Base-by-base conservation (phyloP, 2,797 vertebrate genomes). In the Eidolon dupreanum region DNA sequence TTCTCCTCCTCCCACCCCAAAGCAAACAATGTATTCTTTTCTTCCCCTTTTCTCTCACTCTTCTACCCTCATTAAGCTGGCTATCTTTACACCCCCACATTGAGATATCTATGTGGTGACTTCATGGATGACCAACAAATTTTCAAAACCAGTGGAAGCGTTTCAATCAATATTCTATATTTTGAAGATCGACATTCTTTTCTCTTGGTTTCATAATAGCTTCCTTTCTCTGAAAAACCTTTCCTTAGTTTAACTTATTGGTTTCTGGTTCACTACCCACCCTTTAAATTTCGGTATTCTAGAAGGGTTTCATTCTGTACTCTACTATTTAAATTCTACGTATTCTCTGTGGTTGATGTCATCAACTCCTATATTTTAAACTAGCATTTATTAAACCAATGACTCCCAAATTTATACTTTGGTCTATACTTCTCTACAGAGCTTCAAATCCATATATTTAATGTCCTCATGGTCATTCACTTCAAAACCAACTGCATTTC, bases 251-350 rank as follows among this genome's bases (percentile, higher is more conserved):
- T 81, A 51, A 61, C 68, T 36, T 38, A 89, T 11, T 46, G 46
- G 12, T 5, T 87, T 73, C 57, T 68, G 4, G 71, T 88, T 38
- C 49, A 41, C 36, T 75, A 53, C 4, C 11, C 6, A 63, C 4
- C 12, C 33, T 5, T 59, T 83, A 83, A 65, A 41, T 43, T 83
- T 88, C 73, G 24, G 2, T 22, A 31, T 53, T 74, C 41, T 41
- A 22, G 46, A 71, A 74, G 17, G 8, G 5, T 77, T 93, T 68
- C 20, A 61, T 51, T 13, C 63, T 77, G 13, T 22, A 15, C 9
- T 38, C 31, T 38, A 84, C 57, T 89, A 53, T 89, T 86, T 86
- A 65, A 92, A 66, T 81, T 92, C n/a, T 88, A 57, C 65, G 33
- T 75, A 49, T 20, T 66, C 2, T 92, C 65, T 55, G 10, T 38